phyloP scores from a whole-genome alignment of 2,888 invertebrate genomes.

The Piscicola geometra region DNA sequence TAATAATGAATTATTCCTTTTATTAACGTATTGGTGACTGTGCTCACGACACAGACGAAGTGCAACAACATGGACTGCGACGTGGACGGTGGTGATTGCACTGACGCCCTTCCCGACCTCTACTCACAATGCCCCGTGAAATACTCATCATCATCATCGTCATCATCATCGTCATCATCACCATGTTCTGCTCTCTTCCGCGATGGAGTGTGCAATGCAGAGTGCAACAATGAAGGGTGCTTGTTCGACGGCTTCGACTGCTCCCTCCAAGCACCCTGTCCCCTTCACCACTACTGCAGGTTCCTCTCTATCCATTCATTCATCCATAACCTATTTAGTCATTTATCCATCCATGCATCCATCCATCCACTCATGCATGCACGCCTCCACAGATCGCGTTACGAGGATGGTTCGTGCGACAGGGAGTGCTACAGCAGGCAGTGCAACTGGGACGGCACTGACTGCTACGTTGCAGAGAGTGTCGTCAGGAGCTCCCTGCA shows the following conservation, averaged over 20 bases:
- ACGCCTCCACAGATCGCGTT: slow-evolving; percentile 85
- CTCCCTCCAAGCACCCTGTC: slow-evolving; percentile 65
- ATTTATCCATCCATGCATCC: slow-evolving; percentile 56
- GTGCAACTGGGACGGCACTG: slow-evolving; percentile 95
- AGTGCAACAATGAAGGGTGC: slow-evolving; percentile 88
- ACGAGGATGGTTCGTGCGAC: slow-evolving; percentile 89
- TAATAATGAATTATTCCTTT: too few species aligned
- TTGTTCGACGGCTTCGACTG: slow-evolving; percentile 94
- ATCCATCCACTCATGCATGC: slow-evolving; percentile 81
- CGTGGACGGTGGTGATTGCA: slow-evolving; percentile 3
- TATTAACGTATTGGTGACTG: too few species aligned
- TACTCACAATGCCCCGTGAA: not conserved
- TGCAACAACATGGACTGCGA: slow-evolving; percentile 6
- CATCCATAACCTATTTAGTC: not conserved
- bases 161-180: not conserved
- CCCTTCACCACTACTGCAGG: slow-evolving; percentile 84
- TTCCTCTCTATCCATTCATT: slow-evolving; percentile 48
- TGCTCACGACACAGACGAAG: not conserved
- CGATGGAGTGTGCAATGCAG: slow-evolving; percentile 81
- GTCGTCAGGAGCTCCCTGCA: not conserved
- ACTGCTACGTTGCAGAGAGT: slow-evolving; percentile 62
- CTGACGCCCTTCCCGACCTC: not conserved
- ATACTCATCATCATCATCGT: not conserved
- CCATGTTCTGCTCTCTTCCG: slow-evolving; percentile 84
- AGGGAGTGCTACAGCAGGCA: slow-evolving; percentile 91